These are phyloP conservation scores for Labrus mixtus DNA, from an alignment of 2,113 vertebrate species.

Conservation along the genomic window DNA sequence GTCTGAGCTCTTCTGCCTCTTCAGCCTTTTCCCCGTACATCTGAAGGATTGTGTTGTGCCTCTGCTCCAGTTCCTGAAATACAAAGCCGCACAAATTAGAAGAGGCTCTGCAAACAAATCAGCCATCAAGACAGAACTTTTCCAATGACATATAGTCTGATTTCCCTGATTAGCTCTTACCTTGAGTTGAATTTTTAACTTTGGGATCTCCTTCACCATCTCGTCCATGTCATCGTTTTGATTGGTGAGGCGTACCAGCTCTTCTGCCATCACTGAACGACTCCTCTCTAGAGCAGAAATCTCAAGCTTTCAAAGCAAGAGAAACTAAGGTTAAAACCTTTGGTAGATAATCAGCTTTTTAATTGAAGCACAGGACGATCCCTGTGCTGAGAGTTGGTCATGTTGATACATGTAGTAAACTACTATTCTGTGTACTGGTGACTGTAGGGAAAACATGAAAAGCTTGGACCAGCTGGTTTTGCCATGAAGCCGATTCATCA, in stretches of 20 bases:
- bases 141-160: not conserved
- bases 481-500: not conserved
- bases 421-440: not conserved
- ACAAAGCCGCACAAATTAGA: conserved; percentile 9
- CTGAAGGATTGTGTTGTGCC: conserved; percentile 98
- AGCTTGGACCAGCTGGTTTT: not conserved
- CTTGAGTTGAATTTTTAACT: conserved; percentile 88
- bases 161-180: conserved; percentile 72
- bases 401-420: not conserved
- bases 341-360: not conserved
- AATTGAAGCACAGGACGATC: not conserved
- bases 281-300: conserved; percentile 94
- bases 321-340: not conserved
- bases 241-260: conserved; percentile 95
- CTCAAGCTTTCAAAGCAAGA: conserved; percentile 86
- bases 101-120: not conserved
- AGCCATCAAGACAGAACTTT: not conserved
- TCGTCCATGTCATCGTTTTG: conserved; percentile 96
- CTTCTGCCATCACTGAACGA: conserved; percentile 94
- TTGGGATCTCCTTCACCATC: conserved; percentile 93
- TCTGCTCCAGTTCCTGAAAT: conserved; percentile 94
- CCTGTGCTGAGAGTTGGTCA: not conserved
- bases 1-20: conserved; percentile 94
- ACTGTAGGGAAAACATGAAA: not conserved
- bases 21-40: conserved; percentile 99